A percentile compares a stretch with the other conserved stretches of the same genome.
phyloP scores from a whole-genome alignment of 2,888 invertebrate genomes.

The Reticulitermes lucifugus region DNA sequence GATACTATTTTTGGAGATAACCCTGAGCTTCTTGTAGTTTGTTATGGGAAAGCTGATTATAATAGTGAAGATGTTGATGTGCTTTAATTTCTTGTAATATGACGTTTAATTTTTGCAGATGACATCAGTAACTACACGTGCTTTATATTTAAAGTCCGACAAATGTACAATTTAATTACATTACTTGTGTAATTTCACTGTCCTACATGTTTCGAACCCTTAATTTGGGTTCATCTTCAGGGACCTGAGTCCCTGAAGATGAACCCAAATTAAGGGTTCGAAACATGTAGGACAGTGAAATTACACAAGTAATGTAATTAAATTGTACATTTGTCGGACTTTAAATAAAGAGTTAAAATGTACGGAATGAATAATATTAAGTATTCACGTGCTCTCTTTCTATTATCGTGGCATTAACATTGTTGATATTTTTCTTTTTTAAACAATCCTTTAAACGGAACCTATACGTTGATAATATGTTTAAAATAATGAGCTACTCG shows the following conservation, averaged over 20 bases:
- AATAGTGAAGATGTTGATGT: background rate
- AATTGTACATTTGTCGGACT: too few species aligned
- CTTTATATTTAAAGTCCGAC: too few species aligned
- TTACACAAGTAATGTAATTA: too few species aligned
- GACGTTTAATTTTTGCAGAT: background rate
- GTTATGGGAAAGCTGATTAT: background rate
- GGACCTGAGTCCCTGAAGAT: too few species aligned
- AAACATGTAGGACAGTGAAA: too few species aligned
- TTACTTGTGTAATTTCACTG: too few species aligned
- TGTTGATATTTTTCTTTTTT: slow-evolving; percentile 19
- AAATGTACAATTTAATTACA: too few species aligned
- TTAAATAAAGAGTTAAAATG: too few species aligned
- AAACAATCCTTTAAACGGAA: background rate
- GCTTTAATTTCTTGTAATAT: background rate
- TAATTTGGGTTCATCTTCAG: too few species aligned
- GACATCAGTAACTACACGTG: background rate
- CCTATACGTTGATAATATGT: background rate
- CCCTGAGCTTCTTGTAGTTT: slow-evolving; percentile 24
- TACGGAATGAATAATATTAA: too few species aligned
- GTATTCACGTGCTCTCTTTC: background rate
- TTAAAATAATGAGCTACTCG: background rate
- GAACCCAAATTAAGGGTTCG: too few species aligned
- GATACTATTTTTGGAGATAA: background rate
- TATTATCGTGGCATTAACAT: slow-evolving; percentile 11
- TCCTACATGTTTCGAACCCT: too few species aligned